Percentiles rank a stretch among this genome's conserved stretches.
phyloP scores from a whole-genome alignment of 2,797 vertebrate genomes.

The Oreochromis mossambicus region DNA sequence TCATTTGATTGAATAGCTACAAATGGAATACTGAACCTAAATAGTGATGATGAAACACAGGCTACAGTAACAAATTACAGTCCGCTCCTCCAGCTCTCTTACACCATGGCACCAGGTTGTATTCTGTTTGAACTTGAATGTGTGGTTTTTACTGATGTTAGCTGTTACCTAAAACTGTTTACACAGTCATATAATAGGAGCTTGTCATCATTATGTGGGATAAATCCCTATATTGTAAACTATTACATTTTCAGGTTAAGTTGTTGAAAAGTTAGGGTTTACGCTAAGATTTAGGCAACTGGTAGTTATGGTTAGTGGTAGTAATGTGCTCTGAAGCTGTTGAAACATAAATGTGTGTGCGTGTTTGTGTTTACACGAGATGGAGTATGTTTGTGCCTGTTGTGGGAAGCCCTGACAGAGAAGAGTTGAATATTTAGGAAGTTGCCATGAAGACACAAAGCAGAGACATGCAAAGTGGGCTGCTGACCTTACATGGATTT shows the following conservation, averaged over 20 bases:
- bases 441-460: constrained; percentile 74
- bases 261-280: neutral
- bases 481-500: constrained; percentile 76
- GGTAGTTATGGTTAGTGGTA: neutral
- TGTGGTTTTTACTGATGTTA: neutral
- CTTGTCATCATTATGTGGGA: neutral
- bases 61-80: neutral
- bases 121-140: constrained; percentile 7
- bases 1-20: neutral
- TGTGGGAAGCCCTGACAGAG: constrained; percentile 60
- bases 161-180: neutral
- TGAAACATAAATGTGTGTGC: neutral
- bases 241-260: neutral
- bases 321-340: neutral
- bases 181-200: neutral
- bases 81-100: constrained; percentile 10
- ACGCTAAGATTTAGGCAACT: neutral
- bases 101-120: constrained; percentile 32
- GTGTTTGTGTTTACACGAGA: constrained; percentile 7
- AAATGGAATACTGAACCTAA: neutral
- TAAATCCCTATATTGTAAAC: neutral
- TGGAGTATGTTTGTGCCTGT: constrained; percentile 38
- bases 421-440: constrained; percentile 71
- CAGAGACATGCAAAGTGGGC: constrained; percentile 68
- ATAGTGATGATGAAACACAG: neutral